Conservation (phyloP, 2,113 vertebrate genomes). For the Opisthocomus hoazin region DNA sequence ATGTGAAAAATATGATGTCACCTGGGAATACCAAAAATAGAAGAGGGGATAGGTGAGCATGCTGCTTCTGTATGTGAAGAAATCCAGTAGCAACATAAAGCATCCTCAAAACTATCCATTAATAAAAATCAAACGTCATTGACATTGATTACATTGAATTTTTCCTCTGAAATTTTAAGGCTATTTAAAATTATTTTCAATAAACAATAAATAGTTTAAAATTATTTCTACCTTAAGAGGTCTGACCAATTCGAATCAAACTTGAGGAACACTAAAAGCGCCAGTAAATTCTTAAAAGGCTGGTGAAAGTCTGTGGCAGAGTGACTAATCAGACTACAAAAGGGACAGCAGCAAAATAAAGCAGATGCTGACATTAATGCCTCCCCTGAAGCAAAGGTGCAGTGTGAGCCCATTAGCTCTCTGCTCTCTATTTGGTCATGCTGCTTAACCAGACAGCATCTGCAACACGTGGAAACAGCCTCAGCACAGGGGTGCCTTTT, state of each 20-base stretch:
- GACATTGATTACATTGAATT: neutral
- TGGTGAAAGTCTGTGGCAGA: neutral
- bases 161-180: neutral
- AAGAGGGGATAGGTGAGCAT: neutral
- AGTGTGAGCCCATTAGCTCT: neutral
- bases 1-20: neutral
- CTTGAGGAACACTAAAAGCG: neutral
- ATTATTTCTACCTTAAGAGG: neutral
- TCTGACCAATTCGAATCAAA: neutral
- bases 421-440: neutral
- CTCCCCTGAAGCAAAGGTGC: neutral
- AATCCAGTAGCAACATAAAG: neutral
- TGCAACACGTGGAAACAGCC: neutral
- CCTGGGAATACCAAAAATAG: constrained; percentile 25
- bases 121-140: neutral
- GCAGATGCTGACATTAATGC: neutral
- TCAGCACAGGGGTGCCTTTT: neutral
- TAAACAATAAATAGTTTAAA: neutral
- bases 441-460: neutral
- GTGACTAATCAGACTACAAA: neutral
- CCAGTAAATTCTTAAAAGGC: neutral
- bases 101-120: neutral
- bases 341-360: neutral
- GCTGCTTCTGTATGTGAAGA: neutral
- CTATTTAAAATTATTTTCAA: neutral